These are phyloP conservation scores for Tenebrosternarchus preto DNA, from an alignment of 2,113 vertebrate genomes.

Conservation along the genomic window DNA sequence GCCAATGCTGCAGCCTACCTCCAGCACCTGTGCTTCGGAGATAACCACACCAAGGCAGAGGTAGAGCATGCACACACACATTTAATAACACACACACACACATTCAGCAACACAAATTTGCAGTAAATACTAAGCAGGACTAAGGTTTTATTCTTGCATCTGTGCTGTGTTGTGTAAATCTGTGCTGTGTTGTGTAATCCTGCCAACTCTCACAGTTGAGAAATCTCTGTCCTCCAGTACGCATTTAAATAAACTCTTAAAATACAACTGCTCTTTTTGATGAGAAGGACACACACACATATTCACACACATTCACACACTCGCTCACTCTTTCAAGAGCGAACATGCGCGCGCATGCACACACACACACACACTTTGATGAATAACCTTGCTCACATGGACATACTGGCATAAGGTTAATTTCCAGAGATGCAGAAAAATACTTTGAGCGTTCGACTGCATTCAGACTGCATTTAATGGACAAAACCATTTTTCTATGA, in stretches of 20 bases:
- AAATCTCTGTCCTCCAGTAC: background rate
- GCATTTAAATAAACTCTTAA: background rate
- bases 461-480: too few species aligned
- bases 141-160: conserved; percentile 1
- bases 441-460: too few species aligned
- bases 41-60: conserved; percentile 90
- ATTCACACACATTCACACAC: background rate
- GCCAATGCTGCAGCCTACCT: conserved; percentile 95
- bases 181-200: background rate
- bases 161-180: background rate
- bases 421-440: too few species aligned
- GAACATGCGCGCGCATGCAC: too few species aligned
- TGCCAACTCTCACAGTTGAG: background rate
- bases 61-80: conserved; percentile 63
- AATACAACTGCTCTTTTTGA: background rate
- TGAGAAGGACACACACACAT: background rate
- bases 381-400: too few species aligned
- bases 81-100: too few species aligned
- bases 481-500: too few species aligned
- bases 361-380: too few species aligned
- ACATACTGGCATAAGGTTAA: too few species aligned
- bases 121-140: conserved; percentile 3
- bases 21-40: conserved; percentile 95
- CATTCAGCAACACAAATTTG: background rate
- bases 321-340: too few species aligned